These are phyloP conservation scores for Pygmarrhopalites habei DNA, from an alignment of 1,140 invertebrate species.

Conservation along the genomic window DNA sequence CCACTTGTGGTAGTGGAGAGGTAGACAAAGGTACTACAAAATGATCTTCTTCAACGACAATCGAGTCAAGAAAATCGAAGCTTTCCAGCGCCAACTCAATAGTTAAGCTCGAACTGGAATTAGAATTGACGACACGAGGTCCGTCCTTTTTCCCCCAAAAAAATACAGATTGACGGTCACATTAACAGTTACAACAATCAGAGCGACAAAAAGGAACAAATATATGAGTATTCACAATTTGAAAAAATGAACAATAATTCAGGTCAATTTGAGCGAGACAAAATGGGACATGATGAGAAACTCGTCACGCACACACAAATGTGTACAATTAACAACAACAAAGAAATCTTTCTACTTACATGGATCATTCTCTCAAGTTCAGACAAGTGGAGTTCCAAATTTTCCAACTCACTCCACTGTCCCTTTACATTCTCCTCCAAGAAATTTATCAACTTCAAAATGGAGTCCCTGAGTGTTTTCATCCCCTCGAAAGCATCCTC, in stretches of 20 bases:
- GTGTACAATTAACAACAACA: too few relatives aligned
- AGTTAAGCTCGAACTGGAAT: conserved; percentile 41
- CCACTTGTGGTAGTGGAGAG: background rate
- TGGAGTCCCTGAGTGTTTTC: conserved; percentile 30
- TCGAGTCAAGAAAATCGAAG: conserved; percentile 50
- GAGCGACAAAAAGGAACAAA: too few relatives aligned
- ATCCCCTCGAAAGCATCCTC: background rate
- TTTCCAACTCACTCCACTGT: conserved; percentile 47
- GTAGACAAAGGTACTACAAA: background rate
- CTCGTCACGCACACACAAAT: too few relatives aligned
- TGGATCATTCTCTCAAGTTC: conserved; percentile 44
- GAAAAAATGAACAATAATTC: too few relatives aligned
- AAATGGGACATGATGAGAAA: too few relatives aligned
- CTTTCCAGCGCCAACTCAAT: conserved; percentile 51
- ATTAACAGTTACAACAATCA: background rate
- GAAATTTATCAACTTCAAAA: conserved; percentile 36
- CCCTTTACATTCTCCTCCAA: conserved; percentile 50
- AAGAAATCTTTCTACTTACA: too few relatives aligned
- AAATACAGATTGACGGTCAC: background rate
- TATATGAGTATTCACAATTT: too few relatives aligned
- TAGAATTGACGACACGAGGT: background rate
- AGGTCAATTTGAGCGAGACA: too few relatives aligned
- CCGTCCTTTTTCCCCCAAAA: background rate
- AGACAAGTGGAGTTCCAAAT: conserved; percentile 45
- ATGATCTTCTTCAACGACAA: conserved; percentile 14